Evolutionary conservation across 2,797 vertebrate species (phyloP), one percentile per base, ranked within the genome.

Genomic region (Tokudaia tokunoshimensis): DNA sequence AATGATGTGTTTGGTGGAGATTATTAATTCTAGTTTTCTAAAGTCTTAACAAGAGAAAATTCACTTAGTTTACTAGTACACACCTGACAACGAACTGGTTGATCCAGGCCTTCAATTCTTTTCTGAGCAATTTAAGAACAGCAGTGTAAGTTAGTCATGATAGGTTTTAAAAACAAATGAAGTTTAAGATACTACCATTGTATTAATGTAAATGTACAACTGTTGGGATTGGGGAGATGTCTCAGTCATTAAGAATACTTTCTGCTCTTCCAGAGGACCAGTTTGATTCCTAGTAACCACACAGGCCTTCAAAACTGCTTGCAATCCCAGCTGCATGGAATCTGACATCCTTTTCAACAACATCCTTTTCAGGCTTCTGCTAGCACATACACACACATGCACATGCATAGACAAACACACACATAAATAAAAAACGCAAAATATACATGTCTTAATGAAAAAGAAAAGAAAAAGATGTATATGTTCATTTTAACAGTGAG

Each of bases 161-260:
- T 78, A 80, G 65, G 11, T 94, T 95, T 95, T 85, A 85, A 96
- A 94, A 75, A 19, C 52, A 92, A 90, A 52, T 90, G 34, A 37
- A 80, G 67, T 75, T 92, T 93, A 79, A 92, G 24, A 89, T 41
- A 85, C 22, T 52, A 86, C 3, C 61, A 52, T 61, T 79, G 74
- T 90, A 50, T 55, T 94, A n/a, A 83, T 86, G 24, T 89, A 89
- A 93, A 82, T 52, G 89, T 55, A 17, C 67, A 17, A 89, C 75
- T 65, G 10, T 65, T 65, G 41, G 17, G 41, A 37, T 44, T 63
- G 8, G 37, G 26, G 82, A 31, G 41, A 65, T 65, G 29, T 31
- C 26, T 65, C 82, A 41, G 55, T 59, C n/a, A 82, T 37, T 59
- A 82, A 59, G n/a, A 59, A 59, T 41, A 12, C 55, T 82, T 82